Percentiles rank a stretch among this genome's conserved stretches.
phyloP scores from a whole-genome alignment of 2,888 invertebrate species.

The Cremastinae sp. region DNA sequence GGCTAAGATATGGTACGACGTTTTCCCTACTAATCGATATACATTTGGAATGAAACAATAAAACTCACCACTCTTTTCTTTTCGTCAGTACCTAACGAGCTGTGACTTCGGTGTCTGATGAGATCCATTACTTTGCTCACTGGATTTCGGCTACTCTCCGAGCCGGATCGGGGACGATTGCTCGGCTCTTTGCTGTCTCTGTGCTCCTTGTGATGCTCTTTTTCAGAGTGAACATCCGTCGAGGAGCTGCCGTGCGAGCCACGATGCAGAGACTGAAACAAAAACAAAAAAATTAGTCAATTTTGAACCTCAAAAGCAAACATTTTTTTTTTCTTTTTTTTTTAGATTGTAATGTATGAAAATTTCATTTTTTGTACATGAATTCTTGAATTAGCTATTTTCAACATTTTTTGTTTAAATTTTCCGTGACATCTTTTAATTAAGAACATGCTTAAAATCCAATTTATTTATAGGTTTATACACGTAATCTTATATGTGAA shows the following conservation, averaged over 20 bases:
- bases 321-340: not conserved
- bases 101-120: slow-evolving; percentile 90
- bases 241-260: slow-evolving; percentile 76
- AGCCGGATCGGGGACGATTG: slow-evolving; percentile 77
- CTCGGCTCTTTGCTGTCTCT: slow-evolving; percentile 67
- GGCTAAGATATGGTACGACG: too few relatives aligned
- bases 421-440: too few relatives aligned
- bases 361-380: too few relatives aligned
- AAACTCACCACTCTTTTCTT: slow-evolving; percentile 86
- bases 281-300: slow-evolving; percentile 37
- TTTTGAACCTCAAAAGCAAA: not conserved
- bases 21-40: not conserved
- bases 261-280: slow-evolving; percentile 73
- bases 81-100: slow-evolving; percentile 86
- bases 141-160: slow-evolving; percentile 86
- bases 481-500: too few relatives aligned
- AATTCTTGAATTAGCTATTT: too few relatives aligned
- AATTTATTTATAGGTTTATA: too few relatives aligned
- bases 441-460: too few relatives aligned
- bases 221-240: slow-evolving; percentile 73
- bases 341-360: too few relatives aligned
- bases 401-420: too few relatives aligned
- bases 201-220: slow-evolving; percentile 72
- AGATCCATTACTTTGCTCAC: slow-evolving; percentile 96
- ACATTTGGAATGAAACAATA: too few relatives aligned